Evolutionary conservation across 2,888 invertebrate species (phyloP), one percentile per base, ranked within the genome.

Genomic region (Hemaris fuciformis): DNA sequence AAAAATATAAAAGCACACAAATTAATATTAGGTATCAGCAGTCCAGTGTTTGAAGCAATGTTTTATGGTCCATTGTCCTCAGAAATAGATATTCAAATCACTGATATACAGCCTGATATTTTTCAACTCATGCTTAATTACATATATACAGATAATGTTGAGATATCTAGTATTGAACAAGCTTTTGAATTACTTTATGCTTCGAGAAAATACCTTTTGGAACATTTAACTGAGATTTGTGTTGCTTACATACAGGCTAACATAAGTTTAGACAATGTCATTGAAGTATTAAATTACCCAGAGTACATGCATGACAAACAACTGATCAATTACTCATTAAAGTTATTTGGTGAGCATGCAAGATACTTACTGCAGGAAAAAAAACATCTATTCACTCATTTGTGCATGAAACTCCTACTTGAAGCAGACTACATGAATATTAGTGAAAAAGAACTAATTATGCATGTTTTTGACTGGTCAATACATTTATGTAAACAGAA

Each of bases 31-130:
- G 94, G 94, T n/a, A 93, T 94, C 63, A 93, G 93, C 71, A 95
- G 95, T 77, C 95, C 95, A 6, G 95, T 95, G 38, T 95, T 95
- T 86, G 94, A 95, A 82, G 94, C 94, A 25, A 94, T 95, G 94
- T 93, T 95, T 66, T 95, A 93, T 83, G 95, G 95, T 0, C 93
- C 94, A 13, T 73, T 95, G 72, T 93, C 94, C 38, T 85, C 87
- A 62, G 79, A 85, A 67, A 81, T 85, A 57, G 87, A 90, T 67
- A 93, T 94, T 64, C 76, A 81, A 57, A 89, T 95, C 63, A 90
- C 93, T 62, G 95, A 95, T 75, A 94, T 95, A 64, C 92, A 93
- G 71, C 92, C 94, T 25, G 90, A 92, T 60, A 93, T 94, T 68
- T 95, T 95, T 82, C 93, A 93, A 75, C 87, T 93, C 64, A 81